Conservation (phyloP, 1,140 invertebrate species). For the Drosophila lowei region DNA sequence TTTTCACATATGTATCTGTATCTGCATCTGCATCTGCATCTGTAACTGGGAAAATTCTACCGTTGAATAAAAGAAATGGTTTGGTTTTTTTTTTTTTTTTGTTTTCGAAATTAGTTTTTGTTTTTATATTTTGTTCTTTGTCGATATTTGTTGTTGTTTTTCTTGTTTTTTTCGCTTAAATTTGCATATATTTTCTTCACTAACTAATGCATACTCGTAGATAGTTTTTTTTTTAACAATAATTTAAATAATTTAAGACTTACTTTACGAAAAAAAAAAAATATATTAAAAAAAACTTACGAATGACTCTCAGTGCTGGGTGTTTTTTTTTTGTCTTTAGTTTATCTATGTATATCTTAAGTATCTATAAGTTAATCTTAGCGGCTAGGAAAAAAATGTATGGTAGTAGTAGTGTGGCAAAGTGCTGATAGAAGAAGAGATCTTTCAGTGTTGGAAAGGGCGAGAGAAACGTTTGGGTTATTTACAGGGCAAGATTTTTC, state of each 20-base stretch:
- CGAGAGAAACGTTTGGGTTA: conserved; percentile 15
- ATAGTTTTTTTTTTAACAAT: conserved; percentile 66
- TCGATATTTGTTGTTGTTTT: conserved; percentile 42
- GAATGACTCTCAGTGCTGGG: conserved; percentile 73
- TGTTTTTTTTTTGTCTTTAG: conserved; percentile 42
- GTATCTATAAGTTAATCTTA: conserved; percentile 47
- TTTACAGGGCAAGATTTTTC: conserved; percentile 31
- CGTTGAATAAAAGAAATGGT: conserved; percentile 19
- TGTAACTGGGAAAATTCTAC: not conserved
- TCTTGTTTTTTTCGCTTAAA: conserved; percentile 37
- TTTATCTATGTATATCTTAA: conserved; percentile 40
- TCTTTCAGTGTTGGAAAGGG: conserved; percentile 33
- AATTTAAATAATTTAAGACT: conserved; percentile 71
- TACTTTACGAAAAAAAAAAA: conserved; percentile 6
- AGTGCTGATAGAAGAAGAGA: conserved; percentile 41
- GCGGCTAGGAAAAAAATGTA: conserved; percentile 12
- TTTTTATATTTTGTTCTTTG: conserved; percentile 56
- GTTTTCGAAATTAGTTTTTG: conserved; percentile 53
- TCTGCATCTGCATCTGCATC: no score
- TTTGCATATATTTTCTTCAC: conserved; percentile 69
- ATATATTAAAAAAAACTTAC: conserved; percentile 43
- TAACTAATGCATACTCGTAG: conserved; percentile 65
- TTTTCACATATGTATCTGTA: conserved; percentile 22
- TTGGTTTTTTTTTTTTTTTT: conserved; percentile 17
- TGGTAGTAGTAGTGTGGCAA: conserved; percentile 19